A percentile compares a stretch with the other conserved stretches of the same genome.
Evolutionary conservation across 2,113 vertebrate species (phyloP).

Genomic region (Spermophilus dauricus): DNA sequence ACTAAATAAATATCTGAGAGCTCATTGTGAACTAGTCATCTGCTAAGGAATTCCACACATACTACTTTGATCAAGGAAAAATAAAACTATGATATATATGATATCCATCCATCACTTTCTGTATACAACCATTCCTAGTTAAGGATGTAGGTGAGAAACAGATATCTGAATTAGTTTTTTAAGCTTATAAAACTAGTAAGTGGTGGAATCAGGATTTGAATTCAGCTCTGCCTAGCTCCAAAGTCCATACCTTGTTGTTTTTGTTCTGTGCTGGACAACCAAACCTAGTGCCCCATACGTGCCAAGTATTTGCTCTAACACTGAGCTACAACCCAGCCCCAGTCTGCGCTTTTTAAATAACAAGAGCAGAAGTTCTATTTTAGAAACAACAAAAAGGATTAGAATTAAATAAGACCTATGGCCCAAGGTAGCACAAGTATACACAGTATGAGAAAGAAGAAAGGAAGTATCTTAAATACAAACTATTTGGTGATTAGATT

Average conservation of each 20-base stretch:
- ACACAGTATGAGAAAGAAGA: neutral
- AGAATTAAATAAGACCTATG: neutral
- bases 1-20: neutral
- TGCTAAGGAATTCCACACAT: neutral
- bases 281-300: neutral
- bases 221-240: neutral
- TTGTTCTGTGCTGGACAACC: neutral
- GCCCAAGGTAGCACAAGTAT: neutral
- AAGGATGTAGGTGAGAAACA: neutral
- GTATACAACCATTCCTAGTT: neutral
- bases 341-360: neutral
- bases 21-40: neutral
- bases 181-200: conserved; percentile 31
- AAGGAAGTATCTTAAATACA: neutral
- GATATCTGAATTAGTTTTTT: neutral
- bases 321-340: neutral
- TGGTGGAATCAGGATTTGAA: neutral
- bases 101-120: neutral
- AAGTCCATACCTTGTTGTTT: neutral
- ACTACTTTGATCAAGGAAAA: neutral
- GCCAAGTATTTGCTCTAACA: neutral
- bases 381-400: neutral
- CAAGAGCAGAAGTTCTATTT: neutral
- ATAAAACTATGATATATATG: neutral
- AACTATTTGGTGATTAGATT: neutral